Percentiles rank a stretch among this genome's conserved stretches.
phyloP scores from a whole-genome alignment of 2,113 vertebrate genomes.

The Aegithalos caudatus region DNA sequence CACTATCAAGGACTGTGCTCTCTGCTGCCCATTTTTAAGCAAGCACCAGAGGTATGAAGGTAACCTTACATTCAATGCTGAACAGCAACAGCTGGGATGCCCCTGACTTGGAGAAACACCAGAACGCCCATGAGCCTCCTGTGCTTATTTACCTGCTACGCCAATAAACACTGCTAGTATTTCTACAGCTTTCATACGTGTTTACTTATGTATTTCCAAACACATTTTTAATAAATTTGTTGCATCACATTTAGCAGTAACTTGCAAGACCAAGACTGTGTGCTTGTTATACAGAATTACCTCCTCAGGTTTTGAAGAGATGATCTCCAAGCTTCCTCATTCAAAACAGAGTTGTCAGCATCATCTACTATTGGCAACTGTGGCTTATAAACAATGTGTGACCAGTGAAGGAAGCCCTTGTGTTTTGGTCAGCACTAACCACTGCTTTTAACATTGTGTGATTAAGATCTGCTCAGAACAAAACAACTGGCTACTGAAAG shows the following conservation, averaged over 20 bases:
- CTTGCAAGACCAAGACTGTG: background rate
- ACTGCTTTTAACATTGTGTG: background rate
- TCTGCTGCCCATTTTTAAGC: background rate
- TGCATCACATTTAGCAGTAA: background rate
- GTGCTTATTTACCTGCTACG: background rate
- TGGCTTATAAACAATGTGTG: accelerated
- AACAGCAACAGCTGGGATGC: background rate
- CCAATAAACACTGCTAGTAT: background rate
- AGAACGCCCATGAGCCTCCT: background rate
- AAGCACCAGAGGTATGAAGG: background rate
- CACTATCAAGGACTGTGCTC: accelerated
- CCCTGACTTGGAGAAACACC: background rate
- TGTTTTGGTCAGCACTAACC: background rate
- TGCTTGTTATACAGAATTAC: background rate
- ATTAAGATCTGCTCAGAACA: background rate
- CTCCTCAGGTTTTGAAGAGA: background rate
- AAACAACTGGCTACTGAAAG: background rate
- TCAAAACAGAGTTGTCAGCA: background rate
- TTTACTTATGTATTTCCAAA: background rate
- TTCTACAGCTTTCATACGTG: background rate
- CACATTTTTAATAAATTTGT: background rate
- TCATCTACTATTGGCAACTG: background rate
- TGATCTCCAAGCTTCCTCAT: background rate
- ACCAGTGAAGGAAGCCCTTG: background rate
- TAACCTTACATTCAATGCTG: background rate